These are phyloP conservation scores for Crenuchus spilurus DNA, from an alignment of 2,797 vertebrate genomes.

Conservation along the genomic window DNA sequence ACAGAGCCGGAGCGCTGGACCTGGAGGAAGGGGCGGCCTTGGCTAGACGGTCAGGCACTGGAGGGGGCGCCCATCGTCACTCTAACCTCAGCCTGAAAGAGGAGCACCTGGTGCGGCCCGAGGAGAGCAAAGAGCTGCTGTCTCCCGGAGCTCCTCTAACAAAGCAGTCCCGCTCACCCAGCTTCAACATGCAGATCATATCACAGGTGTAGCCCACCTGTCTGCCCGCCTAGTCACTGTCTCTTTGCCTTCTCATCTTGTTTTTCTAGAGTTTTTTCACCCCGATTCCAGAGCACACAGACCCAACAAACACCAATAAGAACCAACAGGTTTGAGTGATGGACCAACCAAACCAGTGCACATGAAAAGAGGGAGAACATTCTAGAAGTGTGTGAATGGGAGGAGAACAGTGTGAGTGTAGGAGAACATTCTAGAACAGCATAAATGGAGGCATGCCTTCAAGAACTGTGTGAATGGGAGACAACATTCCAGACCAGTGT, in stretches of 20 bases:
- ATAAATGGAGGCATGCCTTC: too few relatives aligned
- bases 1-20: slow-evolving; percentile 35
- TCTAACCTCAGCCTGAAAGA: slow-evolving; percentile 96
- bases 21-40: slow-evolving; percentile 65
- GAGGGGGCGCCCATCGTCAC: slow-evolving; percentile 82
- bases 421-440: too few relatives aligned
- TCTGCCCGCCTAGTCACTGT: not conserved
- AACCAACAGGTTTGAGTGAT: too few relatives aligned
- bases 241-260: not conserved
- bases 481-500: too few relatives aligned
- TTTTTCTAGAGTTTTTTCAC: too few relatives aligned
- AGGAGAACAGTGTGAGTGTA: too few relatives aligned
- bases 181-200: slow-evolving; percentile 99
- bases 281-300: too few relatives aligned
- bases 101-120: slow-evolving; percentile 87
- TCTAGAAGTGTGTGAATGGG: too few relatives aligned
- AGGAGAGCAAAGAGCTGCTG: slow-evolving; percentile 87
- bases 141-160: slow-evolving; percentile 88
- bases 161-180: slow-evolving; percentile 96
- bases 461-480: too few relatives aligned
- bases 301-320: too few relatives aligned
- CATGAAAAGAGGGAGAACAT: too few relatives aligned
- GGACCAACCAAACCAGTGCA: too few relatives aligned
- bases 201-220: slow-evolving; percentile 88
- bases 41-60: slow-evolving; percentile 67